phyloP scores from a whole-genome alignment of 2,888 invertebrate species.

The Gymnocheta viridis region DNA sequence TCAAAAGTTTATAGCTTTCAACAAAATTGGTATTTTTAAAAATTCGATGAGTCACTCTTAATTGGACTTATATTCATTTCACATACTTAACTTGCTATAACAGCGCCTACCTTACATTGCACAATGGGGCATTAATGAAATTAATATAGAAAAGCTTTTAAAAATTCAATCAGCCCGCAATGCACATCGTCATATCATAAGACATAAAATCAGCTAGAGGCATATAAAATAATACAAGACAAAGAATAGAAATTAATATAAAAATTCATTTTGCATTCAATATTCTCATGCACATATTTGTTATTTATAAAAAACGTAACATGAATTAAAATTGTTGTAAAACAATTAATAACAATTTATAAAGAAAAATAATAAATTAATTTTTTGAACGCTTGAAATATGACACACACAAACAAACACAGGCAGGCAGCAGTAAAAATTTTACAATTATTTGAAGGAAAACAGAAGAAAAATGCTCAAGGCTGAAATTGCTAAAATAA shows the following conservation, averaged over 20 bases:
- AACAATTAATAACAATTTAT: constrained; percentile 59
- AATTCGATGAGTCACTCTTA: no score
- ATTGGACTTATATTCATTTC: no score
- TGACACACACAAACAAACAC: constrained; percentile 3
- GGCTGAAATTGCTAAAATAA: constrained; percentile 40
- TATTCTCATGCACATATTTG: no score
- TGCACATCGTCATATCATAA: background rate
- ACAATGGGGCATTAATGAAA: no score
- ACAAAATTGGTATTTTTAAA: no score
- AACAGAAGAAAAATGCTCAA: constrained; percentile 14
- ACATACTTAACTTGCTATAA: no score
- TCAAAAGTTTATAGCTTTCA: no score
- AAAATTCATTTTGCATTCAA: constrained; percentile 46
- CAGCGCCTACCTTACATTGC: no score
- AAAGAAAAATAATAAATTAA: constrained; percentile 15
- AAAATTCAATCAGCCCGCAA: background rate
- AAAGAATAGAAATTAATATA: constrained; percentile 26
- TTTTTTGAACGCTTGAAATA: constrained; percentile 3
- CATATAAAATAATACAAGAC: background rate
- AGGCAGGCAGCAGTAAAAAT: constrained; percentile 8
- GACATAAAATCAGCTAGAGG: background rate
- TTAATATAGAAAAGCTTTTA: background rate
- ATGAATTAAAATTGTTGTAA: constrained; percentile 46
- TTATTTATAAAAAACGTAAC: no score
- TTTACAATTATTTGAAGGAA: constrained; percentile 2